Base-by-base conservation (phyloP, 2,113 vertebrate genomes). In the Delphinapterus leucas region DNA sequence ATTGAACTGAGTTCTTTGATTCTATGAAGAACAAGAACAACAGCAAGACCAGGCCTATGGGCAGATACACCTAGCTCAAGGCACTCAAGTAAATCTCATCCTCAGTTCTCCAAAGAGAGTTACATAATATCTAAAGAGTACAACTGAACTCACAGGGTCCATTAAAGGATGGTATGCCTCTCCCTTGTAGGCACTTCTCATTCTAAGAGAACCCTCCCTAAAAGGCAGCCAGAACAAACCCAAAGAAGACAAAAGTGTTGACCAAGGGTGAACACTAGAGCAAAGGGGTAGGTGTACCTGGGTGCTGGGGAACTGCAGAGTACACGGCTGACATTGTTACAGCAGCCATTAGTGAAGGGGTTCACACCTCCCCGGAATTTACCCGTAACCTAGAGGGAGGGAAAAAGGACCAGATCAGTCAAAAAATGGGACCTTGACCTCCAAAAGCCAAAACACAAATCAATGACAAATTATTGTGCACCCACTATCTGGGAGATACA, bases 341-440 rank as follows among this genome's bases (percentile, higher is more conserved):
- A 98, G 97, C 99, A 99, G 97, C 99, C 99, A 0, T 99, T 99
- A 95, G 99, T 99, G 98, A 99, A 99, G 71, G 99, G 99, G 97
- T 99, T 99, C 90, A 99, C 99, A 0, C 99, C 99, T 33, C 99
- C 99, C 0, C 99, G 99, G 98, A 99, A 99, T 98, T 99, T 99
- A 96, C 99, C 99, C 0, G 99, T 99, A 97, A 99, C 99, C 99
- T 99, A 95, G 0, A 33, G 4, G 53, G 31, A 94, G 26, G 71
- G 71, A 41, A 20, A 33, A 83, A 25, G 12, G 31, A 26, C 68
- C 71, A 71, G 8, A 2, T 26, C 44, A 83, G 28, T 76, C 65
- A 96, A 41, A 74, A 0, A 11, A 79, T 7, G 2, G 67, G 55
- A 44, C 20, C 0, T 11, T 63, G 58, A 91, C 17, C 20, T 71